These are phyloP conservation scores for Brachyalestes nurse DNA, from an alignment of 2,797 vertebrate species.

Conservation along the genomic window DNA sequence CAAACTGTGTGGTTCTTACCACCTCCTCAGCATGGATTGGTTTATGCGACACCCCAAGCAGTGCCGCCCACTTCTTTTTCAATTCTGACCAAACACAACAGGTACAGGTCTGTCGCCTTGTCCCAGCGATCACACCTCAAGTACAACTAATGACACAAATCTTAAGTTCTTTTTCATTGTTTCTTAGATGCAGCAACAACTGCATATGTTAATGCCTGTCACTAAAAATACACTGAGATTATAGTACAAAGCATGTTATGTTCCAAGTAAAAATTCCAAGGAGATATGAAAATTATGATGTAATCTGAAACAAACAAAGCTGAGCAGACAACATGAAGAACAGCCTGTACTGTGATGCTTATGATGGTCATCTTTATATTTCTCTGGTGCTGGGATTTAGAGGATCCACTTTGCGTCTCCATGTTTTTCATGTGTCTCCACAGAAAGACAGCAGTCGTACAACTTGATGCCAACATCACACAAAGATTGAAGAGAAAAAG, in stretches of 20 bases:
- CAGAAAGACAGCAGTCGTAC: slow-evolving; percentile 10
- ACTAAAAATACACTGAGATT: slow-evolving; percentile 47
- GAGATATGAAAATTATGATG: fast-evolving
- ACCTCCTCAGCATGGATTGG: not conserved
- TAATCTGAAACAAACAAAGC: not conserved
- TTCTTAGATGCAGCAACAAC: slow-evolving; percentile 32
- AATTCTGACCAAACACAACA: too few species aligned
- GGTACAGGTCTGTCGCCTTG: too few species aligned
- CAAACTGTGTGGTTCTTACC: not conserved
- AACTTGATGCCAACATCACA: slow-evolving; percentile 26
- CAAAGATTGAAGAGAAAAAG: slow-evolving; percentile 32
- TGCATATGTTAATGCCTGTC: slow-evolving; percentile 34
- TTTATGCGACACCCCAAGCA: not conserved
- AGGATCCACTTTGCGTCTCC: not conserved
- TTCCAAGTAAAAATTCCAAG: fast-evolving
- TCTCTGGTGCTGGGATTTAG: slow-evolving; percentile 4
- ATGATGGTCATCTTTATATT: slow-evolving; percentile 58
- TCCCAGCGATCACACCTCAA: too few species aligned
- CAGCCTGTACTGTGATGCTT: slow-evolving; percentile 30
- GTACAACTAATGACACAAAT: not conserved
- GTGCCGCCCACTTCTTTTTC: too few species aligned
- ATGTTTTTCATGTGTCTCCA: slow-evolving; percentile 26
- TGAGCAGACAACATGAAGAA: slow-evolving; percentile 33
- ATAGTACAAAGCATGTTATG: slow-evolving; percentile 5
- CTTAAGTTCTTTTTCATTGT: not conserved